A percentile compares a stretch with the other conserved stretches of the same genome.
phyloP scores from a whole-genome alignment of 2,797 vertebrate genomes.

The Pelodytes ibericus region DNA sequence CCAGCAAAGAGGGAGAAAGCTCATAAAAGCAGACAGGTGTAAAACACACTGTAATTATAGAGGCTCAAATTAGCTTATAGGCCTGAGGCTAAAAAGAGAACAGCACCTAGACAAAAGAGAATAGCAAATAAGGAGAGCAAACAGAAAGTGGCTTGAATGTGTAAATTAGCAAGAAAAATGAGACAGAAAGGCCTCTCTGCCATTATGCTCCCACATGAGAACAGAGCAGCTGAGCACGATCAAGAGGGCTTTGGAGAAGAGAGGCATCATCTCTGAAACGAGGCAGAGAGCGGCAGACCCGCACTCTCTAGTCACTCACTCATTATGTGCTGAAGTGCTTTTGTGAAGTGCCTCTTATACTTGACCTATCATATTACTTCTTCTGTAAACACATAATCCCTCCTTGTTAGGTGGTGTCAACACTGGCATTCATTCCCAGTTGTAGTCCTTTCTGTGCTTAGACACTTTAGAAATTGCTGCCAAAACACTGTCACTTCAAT shows the following conservation, averaged over 20 bases:
- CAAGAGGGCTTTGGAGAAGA: constrained; percentile 86
- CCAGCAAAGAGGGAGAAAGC: constrained; percentile 78
- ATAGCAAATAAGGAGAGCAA: constrained; percentile 93
- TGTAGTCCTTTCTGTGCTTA: constrained; percentile 73
- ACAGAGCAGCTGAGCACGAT: constrained; percentile 92
- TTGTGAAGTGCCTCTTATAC: constrained; percentile 88
- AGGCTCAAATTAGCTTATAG: constrained; percentile 96
- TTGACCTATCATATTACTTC: constrained; percentile 96
- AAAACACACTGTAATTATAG: constrained; percentile 97
- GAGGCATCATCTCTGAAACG: constrained; percentile 84
- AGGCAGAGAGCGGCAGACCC: constrained; percentile 87
- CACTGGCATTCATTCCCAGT: constrained; percentile 76
- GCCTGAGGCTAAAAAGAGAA: constrained; percentile 89
- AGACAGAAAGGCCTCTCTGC: constrained; percentile 92
- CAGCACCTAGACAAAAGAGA: constrained; percentile 86
- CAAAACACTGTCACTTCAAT: constrained; percentile 85
- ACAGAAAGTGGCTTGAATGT: constrained; percentile 98
- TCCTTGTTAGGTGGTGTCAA: constrained; percentile 96
- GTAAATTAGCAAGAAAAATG: constrained; percentile 97
- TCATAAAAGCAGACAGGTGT: constrained; percentile 97
- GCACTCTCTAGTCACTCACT: constrained; percentile 92
- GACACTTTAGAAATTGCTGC: constrained; percentile 80
- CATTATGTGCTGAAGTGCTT: constrained; percentile 91
- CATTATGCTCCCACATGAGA: constrained; percentile 90
- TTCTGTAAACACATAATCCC: constrained; percentile 97